Evolutionary conservation across 2,888 invertebrate species (phyloP), one percentile per base, ranked within the genome.

Genomic region (Melipona bicolor): DNA sequence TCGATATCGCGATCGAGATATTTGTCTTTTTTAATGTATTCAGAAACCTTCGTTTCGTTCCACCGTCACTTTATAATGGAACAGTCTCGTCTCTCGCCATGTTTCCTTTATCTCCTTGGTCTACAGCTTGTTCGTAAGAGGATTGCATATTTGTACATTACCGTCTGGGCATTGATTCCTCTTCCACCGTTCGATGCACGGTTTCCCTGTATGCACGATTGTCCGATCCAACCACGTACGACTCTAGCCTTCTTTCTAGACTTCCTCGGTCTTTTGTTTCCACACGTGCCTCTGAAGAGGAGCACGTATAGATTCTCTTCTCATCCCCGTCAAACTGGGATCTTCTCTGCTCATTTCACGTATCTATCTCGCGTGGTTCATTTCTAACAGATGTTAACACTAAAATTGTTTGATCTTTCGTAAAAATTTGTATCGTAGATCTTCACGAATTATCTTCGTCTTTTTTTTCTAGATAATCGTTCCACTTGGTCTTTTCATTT

Each of bases 121-220:
- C 76, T 36, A 24, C 64, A 52, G 82, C n/a, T 43, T 43, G 72
- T 72, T 69, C 21, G 52, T 52, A 64, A 72, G 72, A 73, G 65
- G 76, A 83, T 68, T 49, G 76, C 82, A 83, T 81, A 83, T 83
- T 83, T 81, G 71, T 74, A 50, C 76, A 50, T 54, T 72, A 72
- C 82, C 72, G 62, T 68, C 68, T 21, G 36, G 36, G 50, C 65
- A 76, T 69, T 70, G 68, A 65, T 81, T 72, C 76, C 75, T 64
- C 74, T 83, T 61, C 21, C 17, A 36, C 61, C 5, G 59, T 59
- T 75, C 65, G 52, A 56, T 36, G 24, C 62, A 52, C 27, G 52
- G 24, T 21, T 64, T 56, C 69, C 17, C 64, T 56, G 72, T 64
- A 68, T 69, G 62, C 59, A 52, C 65, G 27, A 56, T 56, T 43